A percentile compares a stretch with the other conserved stretches of the same genome.
Conservation (phyloP, 2,797 vertebrate genomes). For the Lacerta agilis region DNA sequence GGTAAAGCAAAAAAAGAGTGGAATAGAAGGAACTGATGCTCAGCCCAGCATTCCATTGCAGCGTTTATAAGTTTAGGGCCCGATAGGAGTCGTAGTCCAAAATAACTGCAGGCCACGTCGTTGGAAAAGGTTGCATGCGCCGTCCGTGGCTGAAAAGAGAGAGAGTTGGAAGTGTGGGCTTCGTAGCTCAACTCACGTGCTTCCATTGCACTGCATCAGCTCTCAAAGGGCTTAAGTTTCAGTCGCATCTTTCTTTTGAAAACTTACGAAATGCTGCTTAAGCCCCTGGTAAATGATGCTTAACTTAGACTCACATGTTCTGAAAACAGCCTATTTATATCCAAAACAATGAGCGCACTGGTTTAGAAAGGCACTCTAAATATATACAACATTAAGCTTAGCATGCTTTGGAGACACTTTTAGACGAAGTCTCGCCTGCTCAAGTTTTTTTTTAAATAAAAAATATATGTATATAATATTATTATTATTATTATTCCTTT, state of each 20-base stretch:
- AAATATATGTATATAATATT: not conserved
- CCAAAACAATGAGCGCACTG: conserved; percentile 36
- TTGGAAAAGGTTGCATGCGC: no score
- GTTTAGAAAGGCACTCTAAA: conserved; percentile 29
- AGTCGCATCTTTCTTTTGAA: not conserved
- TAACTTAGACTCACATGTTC: not conserved
- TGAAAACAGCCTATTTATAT: conserved; percentile 19
- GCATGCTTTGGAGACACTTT: conserved; percentile 43
- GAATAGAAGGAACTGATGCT: no score
- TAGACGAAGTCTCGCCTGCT: conserved; percentile 6
- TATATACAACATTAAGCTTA: conserved; percentile 8
- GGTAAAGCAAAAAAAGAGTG: no score
- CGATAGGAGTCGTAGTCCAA: no score
- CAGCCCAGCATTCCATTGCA: no score
- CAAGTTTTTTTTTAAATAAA: not conserved
- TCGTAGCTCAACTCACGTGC: not conserved
- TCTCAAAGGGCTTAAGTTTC: not conserved
- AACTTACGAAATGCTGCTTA: not conserved
- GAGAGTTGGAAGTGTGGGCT: not conserved
- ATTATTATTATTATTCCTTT: conserved; percentile 7
- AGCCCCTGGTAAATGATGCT: conserved; percentile 31
- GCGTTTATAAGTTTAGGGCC: no score
- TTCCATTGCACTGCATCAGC: not conserved
- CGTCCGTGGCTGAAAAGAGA: not conserved
- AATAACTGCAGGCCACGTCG: no score